Evolutionary conservation across 2,113 vertebrate species (phyloP).

Genomic region (Strigops habroptila): DNA sequence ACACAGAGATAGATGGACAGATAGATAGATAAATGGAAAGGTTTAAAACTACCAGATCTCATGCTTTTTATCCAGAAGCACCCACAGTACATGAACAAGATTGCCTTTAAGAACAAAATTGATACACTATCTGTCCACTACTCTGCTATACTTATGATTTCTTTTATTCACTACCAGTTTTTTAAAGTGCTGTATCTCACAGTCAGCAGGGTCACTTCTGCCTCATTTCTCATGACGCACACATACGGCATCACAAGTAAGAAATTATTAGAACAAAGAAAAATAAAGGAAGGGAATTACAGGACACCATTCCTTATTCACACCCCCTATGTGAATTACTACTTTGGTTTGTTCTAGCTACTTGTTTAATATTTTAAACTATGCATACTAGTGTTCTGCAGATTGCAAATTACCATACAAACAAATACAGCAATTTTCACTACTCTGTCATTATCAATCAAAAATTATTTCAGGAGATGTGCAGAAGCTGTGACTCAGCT

Average conservation of each 20-base stretch:
- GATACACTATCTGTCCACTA: neutral
- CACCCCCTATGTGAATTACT: neutral
- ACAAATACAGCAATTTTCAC: neutral
- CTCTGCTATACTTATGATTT: neutral
- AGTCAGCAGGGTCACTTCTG: constrained; percentile 26
- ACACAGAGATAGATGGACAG: too few relatives aligned
- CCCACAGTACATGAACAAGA: neutral
- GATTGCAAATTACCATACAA: neutral
- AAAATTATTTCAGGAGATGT: constrained; percentile 19
- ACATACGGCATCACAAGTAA: neutral
- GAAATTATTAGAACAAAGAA: neutral
- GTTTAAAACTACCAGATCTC: neutral
- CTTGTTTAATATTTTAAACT: neutral
- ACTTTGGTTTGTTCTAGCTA: neutral
- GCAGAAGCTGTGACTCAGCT: constrained; percentile 53
- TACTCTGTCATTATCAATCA: constrained; percentile 15
- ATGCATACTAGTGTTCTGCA: neutral
- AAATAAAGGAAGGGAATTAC: neutral
- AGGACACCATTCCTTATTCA: neutral
- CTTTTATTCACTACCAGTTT: constrained; percentile 10
- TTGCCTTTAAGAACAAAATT: constrained; percentile 19
- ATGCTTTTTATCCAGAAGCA: constrained; percentile 17
- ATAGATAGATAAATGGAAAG: neutral
- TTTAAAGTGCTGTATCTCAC: neutral
- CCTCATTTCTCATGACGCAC: neutral